These are phyloP conservation scores for Dysmachus trigonus DNA, from an alignment of 2,888 invertebrate genomes.

Conservation along the genomic window DNA sequence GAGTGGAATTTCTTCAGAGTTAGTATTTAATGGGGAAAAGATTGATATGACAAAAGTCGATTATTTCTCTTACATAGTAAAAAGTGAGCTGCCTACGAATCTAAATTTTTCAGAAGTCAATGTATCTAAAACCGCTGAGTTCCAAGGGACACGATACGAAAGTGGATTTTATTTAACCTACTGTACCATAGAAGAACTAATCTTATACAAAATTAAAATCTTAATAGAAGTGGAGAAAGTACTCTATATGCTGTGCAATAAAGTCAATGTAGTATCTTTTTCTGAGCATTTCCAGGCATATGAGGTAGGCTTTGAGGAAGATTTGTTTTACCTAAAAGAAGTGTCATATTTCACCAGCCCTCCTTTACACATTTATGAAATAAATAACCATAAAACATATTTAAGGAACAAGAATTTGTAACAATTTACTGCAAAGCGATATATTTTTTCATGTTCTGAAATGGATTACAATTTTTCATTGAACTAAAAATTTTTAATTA, in stretches of 20 bases:
- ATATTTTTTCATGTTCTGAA: too few species aligned
- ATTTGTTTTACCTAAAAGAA: background rate
- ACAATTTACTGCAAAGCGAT: background rate
- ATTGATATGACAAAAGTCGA: background rate
- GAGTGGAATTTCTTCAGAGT: slow-evolving; percentile 1
- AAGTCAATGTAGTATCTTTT: background rate
- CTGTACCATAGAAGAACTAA: background rate
- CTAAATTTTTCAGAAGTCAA: background rate
- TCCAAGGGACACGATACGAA: background rate
- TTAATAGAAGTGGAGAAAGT: background rate
- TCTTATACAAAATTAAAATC: background rate
- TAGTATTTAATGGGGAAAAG: background rate
- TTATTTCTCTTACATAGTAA: background rate
- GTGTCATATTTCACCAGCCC: background rate
- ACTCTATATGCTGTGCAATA: background rate
- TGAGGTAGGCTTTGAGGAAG: background rate
- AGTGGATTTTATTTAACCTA: background rate
- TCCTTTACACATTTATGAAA: background rate
- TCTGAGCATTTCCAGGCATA: background rate
- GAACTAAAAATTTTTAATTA: too few species aligned
- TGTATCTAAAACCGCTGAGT: background rate
- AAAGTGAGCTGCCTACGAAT: background rate
- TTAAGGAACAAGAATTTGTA: slow-evolving; percentile 7
- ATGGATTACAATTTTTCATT: too few species aligned
- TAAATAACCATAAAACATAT: background rate